phyloP scores from a whole-genome alignment of 2,888 invertebrate genomes.

The Machimus rusticus region DNA sequence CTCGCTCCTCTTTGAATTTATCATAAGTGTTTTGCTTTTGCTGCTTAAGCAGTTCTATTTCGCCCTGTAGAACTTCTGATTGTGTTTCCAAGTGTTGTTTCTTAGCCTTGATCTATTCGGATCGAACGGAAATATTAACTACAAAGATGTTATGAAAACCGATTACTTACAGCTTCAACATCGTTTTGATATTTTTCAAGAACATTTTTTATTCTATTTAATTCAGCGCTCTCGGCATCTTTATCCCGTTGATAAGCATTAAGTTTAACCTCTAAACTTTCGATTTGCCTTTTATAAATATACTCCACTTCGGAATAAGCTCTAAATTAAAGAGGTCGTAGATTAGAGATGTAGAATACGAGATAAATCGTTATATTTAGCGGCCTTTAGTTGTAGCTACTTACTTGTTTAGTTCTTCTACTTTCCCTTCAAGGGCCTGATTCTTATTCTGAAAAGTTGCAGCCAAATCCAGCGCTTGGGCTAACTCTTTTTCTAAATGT shows the following conservation, averaged over 20 bases:
- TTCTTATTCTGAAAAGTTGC: conserved; percentile 74
- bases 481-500: conserved; percentile 73
- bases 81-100: conserved; percentile 70
- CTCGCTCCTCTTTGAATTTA: conserved; percentile 65
- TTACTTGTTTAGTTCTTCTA: conserved; percentile 58
- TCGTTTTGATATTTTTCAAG: conserved; percentile 63
- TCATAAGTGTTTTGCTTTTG: conserved; percentile 66
- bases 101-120: conserved; percentile 62
- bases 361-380: not conserved
- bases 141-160: not conserved
- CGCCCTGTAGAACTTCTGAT: conserved; percentile 66
- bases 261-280: conserved; percentile 61
- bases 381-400: not conserved
- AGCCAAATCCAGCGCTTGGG: conserved; percentile 74
- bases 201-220: conserved; percentile 63
- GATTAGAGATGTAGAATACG: not conserved
- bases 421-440: conserved; percentile 66
- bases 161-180: conserved; percentile 64
- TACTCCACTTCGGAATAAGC: conserved; percentile 60
- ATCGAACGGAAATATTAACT: not conserved
- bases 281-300: conserved; percentile 60
- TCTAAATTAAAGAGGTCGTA: conserved; percentile 52
- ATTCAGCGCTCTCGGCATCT: conserved; percentile 57
- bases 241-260: conserved; percentile 59
- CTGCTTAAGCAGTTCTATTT: conserved; percentile 57